Percentiles rank a stretch among this genome's conserved stretches.
Evolutionary conservation across 2,888 invertebrate genomes (phyloP).

Genomic region (Agonopterix arenella): DNA sequence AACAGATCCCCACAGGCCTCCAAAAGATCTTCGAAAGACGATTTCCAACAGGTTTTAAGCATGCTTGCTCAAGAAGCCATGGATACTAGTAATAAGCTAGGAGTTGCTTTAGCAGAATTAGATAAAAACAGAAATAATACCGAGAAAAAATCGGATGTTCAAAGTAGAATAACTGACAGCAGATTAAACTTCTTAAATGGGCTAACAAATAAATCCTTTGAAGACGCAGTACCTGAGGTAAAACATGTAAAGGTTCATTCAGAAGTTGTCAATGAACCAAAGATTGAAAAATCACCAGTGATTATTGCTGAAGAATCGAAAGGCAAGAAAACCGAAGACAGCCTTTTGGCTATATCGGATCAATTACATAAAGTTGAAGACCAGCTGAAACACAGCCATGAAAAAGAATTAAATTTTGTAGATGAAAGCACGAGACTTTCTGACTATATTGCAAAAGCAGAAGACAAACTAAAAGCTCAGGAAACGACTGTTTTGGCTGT

Average conservation of each 20-base stretch:
- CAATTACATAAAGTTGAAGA: constrained; percentile 69
- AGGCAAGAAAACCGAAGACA: constrained; percentile 68
- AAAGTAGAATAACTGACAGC: constrained; percentile 69
- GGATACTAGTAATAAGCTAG: constrained; percentile 83
- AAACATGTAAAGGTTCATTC: constrained; percentile 41
- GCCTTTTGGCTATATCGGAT: constrained; percentile 66
- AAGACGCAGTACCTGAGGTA: constrained; percentile 36
- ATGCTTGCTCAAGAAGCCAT: constrained; percentile 86
- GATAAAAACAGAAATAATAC: constrained; percentile 63
- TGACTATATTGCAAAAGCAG: constrained; percentile 35
- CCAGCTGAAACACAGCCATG: constrained; percentile 64
- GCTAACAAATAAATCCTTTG: constrained; percentile 48
- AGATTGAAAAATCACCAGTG: constrained; percentile 16
- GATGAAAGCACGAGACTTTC: constrained; percentile 51
- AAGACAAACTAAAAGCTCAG: constrained; percentile 40
- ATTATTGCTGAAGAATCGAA: constrained; percentile 31
- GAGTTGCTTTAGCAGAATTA: constrained; percentile 80
- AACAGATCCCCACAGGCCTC: constrained; percentile 73
- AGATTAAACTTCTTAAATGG: constrained; percentile 66
- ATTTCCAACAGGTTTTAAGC: constrained; percentile 83
- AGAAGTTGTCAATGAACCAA: constrained; percentile 29
- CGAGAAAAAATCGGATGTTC: constrained; percentile 58
- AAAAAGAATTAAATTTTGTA: constrained; percentile 58
- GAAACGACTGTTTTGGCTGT: constrained; percentile 39
- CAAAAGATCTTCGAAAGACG: constrained; percentile 65